phyloP scores from a whole-genome alignment of 2,113 vertebrate species.

The Myodes glareolus region DNA sequence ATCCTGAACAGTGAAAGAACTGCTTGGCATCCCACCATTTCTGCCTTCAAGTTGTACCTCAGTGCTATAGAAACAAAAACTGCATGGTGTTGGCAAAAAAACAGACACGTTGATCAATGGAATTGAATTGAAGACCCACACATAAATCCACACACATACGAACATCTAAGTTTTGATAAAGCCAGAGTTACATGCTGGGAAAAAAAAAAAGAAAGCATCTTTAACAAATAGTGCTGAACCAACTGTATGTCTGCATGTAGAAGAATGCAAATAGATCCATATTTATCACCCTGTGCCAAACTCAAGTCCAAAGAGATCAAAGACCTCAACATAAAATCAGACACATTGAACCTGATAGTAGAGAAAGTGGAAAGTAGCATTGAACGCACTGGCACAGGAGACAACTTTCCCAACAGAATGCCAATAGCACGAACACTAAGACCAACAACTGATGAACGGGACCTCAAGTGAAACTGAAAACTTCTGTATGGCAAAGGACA shows the following conservation, averaged over 20 bases:
- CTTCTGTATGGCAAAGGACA: background rate
- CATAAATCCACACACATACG: background rate
- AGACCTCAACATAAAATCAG: background rate
- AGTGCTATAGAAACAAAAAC: background rate
- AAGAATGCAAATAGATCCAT: background rate
- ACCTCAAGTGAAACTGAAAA: background rate
- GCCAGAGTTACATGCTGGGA: background rate
- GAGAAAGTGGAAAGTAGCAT: background rate
- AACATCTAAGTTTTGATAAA: background rate
- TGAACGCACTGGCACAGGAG: background rate
- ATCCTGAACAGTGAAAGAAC: background rate
- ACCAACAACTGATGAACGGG: background rate
- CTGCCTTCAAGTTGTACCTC: background rate
- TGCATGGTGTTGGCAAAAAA: background rate
- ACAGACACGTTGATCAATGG: background rate
- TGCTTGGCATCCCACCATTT: background rate
- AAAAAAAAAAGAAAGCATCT: background rate
- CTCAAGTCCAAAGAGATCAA: background rate
- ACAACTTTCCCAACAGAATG: background rate
- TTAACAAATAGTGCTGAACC: background rate
- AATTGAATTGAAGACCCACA: background rate
- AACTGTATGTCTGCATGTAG: background rate
- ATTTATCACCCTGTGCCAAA: background rate
- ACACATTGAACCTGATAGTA: background rate
- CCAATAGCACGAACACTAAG: background rate